Conservation (phyloP, 2,888 invertebrate species). For the Cephonodes hylas region DNA sequence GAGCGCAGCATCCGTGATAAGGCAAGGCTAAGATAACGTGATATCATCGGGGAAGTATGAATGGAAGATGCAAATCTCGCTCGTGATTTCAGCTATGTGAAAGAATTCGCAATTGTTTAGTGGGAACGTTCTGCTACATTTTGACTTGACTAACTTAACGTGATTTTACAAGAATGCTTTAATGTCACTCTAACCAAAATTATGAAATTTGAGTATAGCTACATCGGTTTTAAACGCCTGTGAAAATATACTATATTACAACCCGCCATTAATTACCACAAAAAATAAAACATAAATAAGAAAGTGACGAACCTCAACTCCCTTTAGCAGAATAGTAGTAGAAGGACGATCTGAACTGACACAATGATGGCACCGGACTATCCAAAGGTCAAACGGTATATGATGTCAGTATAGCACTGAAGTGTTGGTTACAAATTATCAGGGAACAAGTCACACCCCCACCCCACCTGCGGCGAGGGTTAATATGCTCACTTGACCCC, state of each 20-base stretch:
- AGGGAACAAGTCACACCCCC: conserved; percentile 54
- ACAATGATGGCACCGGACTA: conserved; percentile 45
- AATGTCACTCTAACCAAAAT: not conserved
- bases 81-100: conserved; percentile 18
- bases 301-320: conserved; percentile 24
- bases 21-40: conserved; percentile 55
- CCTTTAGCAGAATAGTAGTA: not conserved
- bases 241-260: not conserved
- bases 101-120: conserved; percentile 10
- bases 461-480: conserved; percentile 68
- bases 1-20: conserved; percentile 57
- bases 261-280: not conserved
- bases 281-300: not conserved
- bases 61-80: conserved; percentile 16
- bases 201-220: not conserved
- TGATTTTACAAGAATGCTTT: not conserved
- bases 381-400: conserved; percentile 66
- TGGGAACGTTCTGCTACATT: not conserved
- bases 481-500: conserved; percentile 74
- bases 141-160: conserved; percentile 6
- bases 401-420: conserved; percentile 64
- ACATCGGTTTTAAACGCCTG: not conserved
- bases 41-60: conserved; percentile 55
- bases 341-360: conserved; percentile 3
- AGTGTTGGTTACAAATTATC: conserved; percentile 71